A percentile compares a stretch with the other conserved stretches of the same genome.
These are phyloP conservation scores for Strix uralensis DNA, from an alignment of 2,113 vertebrate species.

Conservation along the genomic window DNA sequence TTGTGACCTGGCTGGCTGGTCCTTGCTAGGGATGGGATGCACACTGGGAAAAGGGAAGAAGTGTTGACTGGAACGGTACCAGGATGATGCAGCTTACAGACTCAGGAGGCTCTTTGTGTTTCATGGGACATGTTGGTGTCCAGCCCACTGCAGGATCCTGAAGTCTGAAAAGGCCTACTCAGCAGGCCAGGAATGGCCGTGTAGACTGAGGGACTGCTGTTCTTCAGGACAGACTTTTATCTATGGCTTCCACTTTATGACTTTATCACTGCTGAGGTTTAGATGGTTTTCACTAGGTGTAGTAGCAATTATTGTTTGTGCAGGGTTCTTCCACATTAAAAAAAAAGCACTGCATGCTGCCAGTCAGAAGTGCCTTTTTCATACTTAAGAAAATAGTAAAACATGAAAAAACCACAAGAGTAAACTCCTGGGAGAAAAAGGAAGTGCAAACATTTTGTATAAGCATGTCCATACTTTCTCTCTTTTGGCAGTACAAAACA, in stretches of 20 bases:
- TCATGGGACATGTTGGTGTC: not conserved
- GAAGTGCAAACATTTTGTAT: not conserved
- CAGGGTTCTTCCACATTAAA: not conserved
- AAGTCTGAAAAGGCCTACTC: not conserved
- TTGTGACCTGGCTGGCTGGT: not conserved
- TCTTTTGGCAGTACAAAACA: not conserved
- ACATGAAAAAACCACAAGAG: not conserved
- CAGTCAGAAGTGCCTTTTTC: not conserved
- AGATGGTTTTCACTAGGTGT: not conserved
- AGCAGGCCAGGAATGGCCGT: not conserved
- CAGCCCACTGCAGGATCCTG: not conserved
- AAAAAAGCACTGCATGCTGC: not conserved
- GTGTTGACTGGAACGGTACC: not conserved
- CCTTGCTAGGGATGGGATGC: not conserved
- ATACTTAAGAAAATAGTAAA: not conserved
- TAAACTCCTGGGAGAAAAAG: not conserved
- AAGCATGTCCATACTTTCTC: not conserved
- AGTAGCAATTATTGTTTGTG: not conserved
- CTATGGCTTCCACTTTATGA: not conserved
- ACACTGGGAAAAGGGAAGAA: not conserved
- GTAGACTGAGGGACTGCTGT: not conserved
- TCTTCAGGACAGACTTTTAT: not conserved
- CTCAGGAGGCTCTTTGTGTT: not conserved
- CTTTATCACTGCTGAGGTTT: not conserved
- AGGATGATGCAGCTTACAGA: not conserved